These are phyloP conservation scores for Orussus abietinus DNA, from an alignment of 1,140 invertebrate genomes.

Conservation along the genomic window DNA sequence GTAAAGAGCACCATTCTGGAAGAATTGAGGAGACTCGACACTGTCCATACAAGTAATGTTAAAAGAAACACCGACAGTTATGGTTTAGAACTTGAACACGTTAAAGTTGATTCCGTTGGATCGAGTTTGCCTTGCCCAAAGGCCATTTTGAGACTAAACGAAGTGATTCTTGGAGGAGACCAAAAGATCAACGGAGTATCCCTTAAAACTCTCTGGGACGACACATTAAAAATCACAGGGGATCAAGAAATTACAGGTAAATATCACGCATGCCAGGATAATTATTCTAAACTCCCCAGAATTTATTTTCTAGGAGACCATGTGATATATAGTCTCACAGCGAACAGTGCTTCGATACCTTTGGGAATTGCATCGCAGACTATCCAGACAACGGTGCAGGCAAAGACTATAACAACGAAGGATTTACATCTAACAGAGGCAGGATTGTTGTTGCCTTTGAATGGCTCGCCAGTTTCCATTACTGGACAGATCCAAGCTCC, in stretches of 20 bases:
- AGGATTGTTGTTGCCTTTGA: slow-evolving; percentile 26
- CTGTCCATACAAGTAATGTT: not conserved
- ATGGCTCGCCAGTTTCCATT: slow-evolving; percentile 19
- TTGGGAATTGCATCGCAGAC: slow-evolving; percentile 19
- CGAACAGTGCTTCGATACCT: slow-evolving; percentile 11
- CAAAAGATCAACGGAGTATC: slow-evolving; percentile 30
- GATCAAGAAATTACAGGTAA: slow-evolving; percentile 34
- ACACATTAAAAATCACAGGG: slow-evolving; percentile 27
- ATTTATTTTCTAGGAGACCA: slow-evolving; percentile 21
- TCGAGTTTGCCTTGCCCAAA: slow-evolving; percentile 30
- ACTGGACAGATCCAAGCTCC: slow-evolving; percentile 20
- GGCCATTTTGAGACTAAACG: slow-evolving; percentile 23
- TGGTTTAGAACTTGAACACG: slow-evolving; percentile 9
- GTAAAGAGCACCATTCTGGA: not conserved
- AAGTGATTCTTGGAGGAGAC: slow-evolving; percentile 22
- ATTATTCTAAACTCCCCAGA: too few relatives aligned
- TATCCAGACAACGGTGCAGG: slow-evolving; percentile 14
- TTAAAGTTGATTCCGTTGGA: slow-evolving; percentile 19
- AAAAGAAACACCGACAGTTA: not conserved
- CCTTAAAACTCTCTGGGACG: slow-evolving; percentile 23
- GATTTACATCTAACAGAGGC: slow-evolving; percentile 18
- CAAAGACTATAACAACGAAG: slow-evolving; percentile 14
- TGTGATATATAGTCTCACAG: slow-evolving; percentile 13
- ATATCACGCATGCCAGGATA: too few relatives aligned
- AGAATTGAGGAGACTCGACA: slow-evolving; percentile 1